phyloP scores from a whole-genome alignment of 2,113 vertebrate species.

The Rhadina sibilatrix region DNA sequence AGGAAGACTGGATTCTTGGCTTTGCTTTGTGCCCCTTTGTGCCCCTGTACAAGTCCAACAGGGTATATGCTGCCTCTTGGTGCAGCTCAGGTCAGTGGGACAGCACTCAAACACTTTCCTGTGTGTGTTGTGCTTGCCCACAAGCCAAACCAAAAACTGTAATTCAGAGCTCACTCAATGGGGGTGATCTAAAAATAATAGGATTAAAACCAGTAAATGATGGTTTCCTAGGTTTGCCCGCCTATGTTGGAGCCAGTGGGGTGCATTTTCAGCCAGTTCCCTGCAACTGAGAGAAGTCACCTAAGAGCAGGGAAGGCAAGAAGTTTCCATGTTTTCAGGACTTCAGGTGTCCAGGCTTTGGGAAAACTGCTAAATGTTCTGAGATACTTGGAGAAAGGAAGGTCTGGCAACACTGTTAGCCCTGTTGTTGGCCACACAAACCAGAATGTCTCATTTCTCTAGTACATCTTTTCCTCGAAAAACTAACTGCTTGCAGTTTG shows the following conservation, averaged over 20 bases:
- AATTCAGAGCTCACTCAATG: not conserved
- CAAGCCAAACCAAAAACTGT: not conserved
- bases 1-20: not conserved
- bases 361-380: not conserved
- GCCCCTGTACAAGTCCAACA: rapidly evolving
- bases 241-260: rapidly evolving
- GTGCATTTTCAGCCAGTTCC: not conserved
- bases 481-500: not conserved
- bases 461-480: not conserved
- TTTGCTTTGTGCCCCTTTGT: not conserved
- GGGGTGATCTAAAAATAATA: constrained; percentile 4
- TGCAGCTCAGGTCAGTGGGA: not conserved
- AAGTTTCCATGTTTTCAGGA: not conserved
- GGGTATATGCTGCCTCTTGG: not conserved
- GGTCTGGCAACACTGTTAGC: not conserved
- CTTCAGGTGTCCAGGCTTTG: not conserved
- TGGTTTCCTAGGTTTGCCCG: not conserved
- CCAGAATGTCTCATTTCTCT: not conserved
- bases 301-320: not conserved
- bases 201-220: not conserved
- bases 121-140: rapidly evolving
- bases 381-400: not conserved
- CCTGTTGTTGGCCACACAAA: not conserved
- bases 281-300: not conserved
- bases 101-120: not conserved